Evolutionary conservation across 2,888 invertebrate genomes (phyloP), one percentile per base, ranked within the genome.

Genomic region (Tolmerus cingulatus): DNA sequence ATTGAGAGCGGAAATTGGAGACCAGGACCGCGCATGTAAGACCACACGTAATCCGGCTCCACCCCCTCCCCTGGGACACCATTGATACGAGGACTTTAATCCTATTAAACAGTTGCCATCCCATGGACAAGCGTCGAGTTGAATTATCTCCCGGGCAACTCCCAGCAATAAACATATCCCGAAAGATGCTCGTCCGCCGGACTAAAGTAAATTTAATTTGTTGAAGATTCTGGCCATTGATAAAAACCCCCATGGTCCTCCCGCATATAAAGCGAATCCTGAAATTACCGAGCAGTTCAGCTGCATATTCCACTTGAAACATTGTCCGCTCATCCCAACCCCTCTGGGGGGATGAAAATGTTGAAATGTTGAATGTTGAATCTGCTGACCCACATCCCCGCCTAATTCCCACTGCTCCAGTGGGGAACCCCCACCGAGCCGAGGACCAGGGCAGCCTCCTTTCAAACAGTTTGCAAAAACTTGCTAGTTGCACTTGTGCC

Each of bases 161-260:
- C 55, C 16, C 16, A 51, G 19, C 66, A 79, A 37, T 79, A 51
- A 79, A 46, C 27, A 79, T 27, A 79, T 30, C 27, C 79, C 12
- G 27, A 14, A 23, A 51, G 51, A 79, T 51, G 27, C 27, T 27
- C 51, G 30, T 51, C 51, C 51, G 30, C 14, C 43, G 27, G 51
- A 23, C 51, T 7, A 79, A 46, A 79, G 79, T 79, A 79, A 79
- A 79, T 79, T 79, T 79, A 79, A 79, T 79, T 51, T 46, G 79
- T 46, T 79, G 23, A 79, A 79, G 79, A 79, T 55, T 30, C 51
- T 51, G 46, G 43, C 46, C 51, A 66, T 51, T 79, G 46, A 51
- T 79, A 79, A 79, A 79, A 79, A 51, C 79, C 79, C n/a, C 14
- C 79, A 55, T 79, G 79, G 51, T 34, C 51, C 79, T 23, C 79